A percentile compares a stretch with the other conserved stretches of the same genome.
phyloP scores from a whole-genome alignment of 2,113 vertebrate genomes.

The Nymphicus hollandicus region DNA sequence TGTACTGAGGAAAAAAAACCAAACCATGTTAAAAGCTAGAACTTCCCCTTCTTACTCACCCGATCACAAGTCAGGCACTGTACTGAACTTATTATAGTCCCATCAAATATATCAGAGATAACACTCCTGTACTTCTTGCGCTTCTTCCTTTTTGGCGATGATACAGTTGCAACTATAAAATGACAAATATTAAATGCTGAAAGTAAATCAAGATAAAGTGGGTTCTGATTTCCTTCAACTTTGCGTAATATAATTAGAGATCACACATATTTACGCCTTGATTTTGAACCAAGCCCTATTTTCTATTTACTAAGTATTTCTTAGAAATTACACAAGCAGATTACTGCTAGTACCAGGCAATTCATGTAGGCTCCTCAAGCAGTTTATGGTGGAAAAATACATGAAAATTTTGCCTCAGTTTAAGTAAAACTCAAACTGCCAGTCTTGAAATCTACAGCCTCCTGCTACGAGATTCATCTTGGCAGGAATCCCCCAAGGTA shows the following conservation, averaged over 20 bases:
- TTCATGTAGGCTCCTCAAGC: not conserved
- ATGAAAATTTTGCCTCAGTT: not conserved
- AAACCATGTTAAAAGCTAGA: not conserved
- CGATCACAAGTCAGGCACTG: constrained; percentile 97
- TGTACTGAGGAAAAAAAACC: not conserved
- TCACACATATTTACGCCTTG: not conserved
- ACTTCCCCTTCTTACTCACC: constrained; percentile 76
- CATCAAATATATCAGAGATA: constrained; percentile 96
- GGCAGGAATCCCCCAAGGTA: not conserved
- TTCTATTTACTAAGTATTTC: not conserved
- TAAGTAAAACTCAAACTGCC: not conserved
- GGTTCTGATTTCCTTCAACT: not conserved
- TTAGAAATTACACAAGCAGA: not conserved
- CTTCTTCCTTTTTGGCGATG: constrained; percentile 87
- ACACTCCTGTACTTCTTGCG: constrained; percentile 93
- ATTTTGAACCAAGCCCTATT: not conserved
- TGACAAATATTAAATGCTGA: not conserved
- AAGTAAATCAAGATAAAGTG: not conserved
- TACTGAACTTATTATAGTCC: constrained; percentile 95
- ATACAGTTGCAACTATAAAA: constrained; percentile 71
- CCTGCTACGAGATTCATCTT: not conserved
- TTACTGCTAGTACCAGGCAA: not conserved
- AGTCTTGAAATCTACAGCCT: not conserved
- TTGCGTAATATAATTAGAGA: not conserved
- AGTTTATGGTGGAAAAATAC: not conserved